Evolutionary conservation across 2,888 invertebrate species (phyloP).

Genomic region (Eurois occulta): DNA sequence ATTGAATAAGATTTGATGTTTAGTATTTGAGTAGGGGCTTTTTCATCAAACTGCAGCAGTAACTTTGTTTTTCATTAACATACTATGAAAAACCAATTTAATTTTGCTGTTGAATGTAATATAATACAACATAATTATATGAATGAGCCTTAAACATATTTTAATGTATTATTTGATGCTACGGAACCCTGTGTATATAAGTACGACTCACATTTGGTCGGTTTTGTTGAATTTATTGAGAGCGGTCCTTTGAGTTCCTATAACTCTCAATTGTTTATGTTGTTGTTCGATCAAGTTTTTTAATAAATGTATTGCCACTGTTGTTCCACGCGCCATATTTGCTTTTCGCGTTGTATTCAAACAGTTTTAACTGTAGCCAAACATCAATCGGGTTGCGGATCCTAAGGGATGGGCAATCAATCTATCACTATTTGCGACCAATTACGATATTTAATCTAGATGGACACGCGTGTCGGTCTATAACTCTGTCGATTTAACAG

Average conservation of each 20-base stretch:
- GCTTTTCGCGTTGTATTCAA: constrained; percentile 11
- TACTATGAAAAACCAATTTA: too few relatives aligned
- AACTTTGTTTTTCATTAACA: too few relatives aligned
- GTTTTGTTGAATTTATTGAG: background rate
- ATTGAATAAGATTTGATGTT: too few relatives aligned
- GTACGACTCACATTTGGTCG: too few relatives aligned
- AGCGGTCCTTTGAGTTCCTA: background rate
- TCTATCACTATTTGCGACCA: constrained; percentile 54
- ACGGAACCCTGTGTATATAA: too few relatives aligned
- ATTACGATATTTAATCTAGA: constrained; percentile 58
- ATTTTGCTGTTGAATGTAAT: too few relatives aligned
- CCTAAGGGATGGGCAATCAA: constrained; percentile 49
- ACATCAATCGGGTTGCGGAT: constrained; percentile 22
- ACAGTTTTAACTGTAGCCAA: constrained; percentile 24
- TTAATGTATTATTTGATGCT: too few relatives aligned
- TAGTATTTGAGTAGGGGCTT: too few relatives aligned
- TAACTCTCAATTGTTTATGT: background rate
- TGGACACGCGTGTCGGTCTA: constrained; percentile 29
- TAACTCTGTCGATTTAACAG: constrained; percentile 47
- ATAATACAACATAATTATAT: too few relatives aligned
- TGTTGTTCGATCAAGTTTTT: constrained; percentile 15
- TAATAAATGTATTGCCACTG: background rate
- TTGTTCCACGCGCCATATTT: constrained; percentile 8
- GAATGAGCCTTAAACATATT: too few relatives aligned
- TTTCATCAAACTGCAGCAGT: too few relatives aligned